Conservation (phyloP, 1,140 invertebrate genomes). For the Drosophila nannoptera region DNA sequence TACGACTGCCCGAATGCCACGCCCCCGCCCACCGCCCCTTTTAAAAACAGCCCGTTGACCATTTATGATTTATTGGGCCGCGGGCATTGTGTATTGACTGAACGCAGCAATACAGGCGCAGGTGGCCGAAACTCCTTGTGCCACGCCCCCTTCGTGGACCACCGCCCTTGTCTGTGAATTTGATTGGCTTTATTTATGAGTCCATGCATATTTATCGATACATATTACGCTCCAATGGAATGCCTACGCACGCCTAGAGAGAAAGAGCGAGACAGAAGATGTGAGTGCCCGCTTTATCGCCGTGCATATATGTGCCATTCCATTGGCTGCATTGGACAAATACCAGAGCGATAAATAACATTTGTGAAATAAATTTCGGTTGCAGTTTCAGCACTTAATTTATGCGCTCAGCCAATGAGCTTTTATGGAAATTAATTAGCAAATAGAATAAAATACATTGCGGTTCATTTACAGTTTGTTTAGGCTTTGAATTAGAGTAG, state of each 20-base stretch:
- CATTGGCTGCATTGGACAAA: constrained; percentile 9
- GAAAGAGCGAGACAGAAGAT: too few species aligned
- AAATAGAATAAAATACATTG: neutral
- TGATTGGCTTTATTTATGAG: neutral
- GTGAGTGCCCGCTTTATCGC: neutral
- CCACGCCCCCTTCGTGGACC: too few species aligned
- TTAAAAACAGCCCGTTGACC: constrained; percentile 13
- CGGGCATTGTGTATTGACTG: constrained; percentile 52
- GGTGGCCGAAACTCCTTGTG: neutral
- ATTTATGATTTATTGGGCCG: constrained; percentile 53
- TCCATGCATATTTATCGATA: constrained; percentile 14
- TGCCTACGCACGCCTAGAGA: neutral
- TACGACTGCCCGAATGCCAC: neutral
- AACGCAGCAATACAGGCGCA: constrained; percentile 16
- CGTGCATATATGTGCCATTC: constrained; percentile 10
- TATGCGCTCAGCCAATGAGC: constrained; percentile 3
- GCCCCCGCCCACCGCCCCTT: neutral
- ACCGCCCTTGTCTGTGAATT: neutral
- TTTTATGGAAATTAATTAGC: neutral
- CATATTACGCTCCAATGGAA: constrained; percentile 11
- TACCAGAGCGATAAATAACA: constrained; percentile 24
- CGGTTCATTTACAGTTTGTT: neutral
- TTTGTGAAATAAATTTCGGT: constrained; percentile 7
- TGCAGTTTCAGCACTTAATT: constrained; percentile 17
- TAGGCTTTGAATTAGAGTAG: neutral